Percentiles rank a stretch among this genome's conserved stretches.
These are phyloP conservation scores for Pachliopta kotzebuea DNA, from an alignment of 2,888 invertebrate genomes.

Conservation along the genomic window DNA sequence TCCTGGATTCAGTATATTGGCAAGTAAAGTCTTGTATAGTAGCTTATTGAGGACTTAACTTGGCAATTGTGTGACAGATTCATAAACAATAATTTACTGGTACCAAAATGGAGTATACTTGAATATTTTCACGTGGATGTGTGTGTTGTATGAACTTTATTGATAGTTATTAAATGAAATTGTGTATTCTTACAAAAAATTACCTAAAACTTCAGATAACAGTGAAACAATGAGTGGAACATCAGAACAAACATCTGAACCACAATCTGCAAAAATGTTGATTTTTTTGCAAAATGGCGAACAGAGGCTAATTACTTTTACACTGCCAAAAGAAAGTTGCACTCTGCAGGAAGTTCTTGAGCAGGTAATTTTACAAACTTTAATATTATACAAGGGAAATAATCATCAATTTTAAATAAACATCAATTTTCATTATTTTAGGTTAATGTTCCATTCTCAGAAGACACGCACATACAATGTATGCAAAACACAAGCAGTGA, in stretches of 20 bases:
- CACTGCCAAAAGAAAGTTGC: conserved; percentile 89
- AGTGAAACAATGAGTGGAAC: conserved; percentile 58
- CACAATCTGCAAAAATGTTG: conserved; percentile 88
- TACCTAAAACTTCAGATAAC: conserved; percentile 52
- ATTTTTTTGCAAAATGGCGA: conserved; percentile 88
- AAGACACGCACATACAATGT: conserved; percentile 86
- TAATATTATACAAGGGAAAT: background rate
- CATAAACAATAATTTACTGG: too few relatives aligned
- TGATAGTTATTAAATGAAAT: background rate
- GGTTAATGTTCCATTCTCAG: conserved; percentile 85
- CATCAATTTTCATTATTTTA: conserved; percentile 44
- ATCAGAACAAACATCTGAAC: conserved; percentile 74
- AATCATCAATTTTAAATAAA: background rate
- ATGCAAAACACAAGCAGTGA: conserved; percentile 87
- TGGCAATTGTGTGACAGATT: too few relatives aligned
- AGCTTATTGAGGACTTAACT: too few relatives aligned
- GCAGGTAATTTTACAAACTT: conserved; percentile 75
- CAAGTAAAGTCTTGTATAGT: too few relatives aligned
- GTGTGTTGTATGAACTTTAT: background rate
- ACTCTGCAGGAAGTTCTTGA: conserved; percentile 90
- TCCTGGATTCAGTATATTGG: too few relatives aligned
- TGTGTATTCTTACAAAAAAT: background rate
- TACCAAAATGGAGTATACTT: too few relatives aligned
- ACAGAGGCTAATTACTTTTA: conserved; percentile 90
- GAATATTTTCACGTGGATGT: background rate